Conservation (phyloP, 2,797 vertebrate species). For the Anisognathus igniventris region DNA sequence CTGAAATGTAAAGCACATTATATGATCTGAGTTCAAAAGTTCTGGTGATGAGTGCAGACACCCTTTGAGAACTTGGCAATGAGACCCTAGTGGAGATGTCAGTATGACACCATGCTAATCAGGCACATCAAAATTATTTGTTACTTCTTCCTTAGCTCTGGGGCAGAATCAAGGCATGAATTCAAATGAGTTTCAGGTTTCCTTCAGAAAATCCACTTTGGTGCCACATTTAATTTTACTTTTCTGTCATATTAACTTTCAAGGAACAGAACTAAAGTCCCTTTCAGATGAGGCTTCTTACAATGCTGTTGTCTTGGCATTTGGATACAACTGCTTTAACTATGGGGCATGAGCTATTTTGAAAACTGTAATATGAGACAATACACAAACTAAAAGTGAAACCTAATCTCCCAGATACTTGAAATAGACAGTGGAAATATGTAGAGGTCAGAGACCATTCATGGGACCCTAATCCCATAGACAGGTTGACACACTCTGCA, state of each 20-base stretch:
- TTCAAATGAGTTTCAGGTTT: not conserved
- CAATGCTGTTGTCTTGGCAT: not conserved
- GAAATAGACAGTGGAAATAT: not conserved
- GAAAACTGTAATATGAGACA: not conserved
- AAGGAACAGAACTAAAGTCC: not conserved
- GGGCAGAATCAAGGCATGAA: not conserved
- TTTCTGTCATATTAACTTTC: not conserved
- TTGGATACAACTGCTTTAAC: not conserved
- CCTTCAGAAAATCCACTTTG: not conserved
- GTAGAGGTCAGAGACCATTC: not conserved
- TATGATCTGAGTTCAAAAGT: not conserved
- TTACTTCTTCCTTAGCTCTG: not conserved
- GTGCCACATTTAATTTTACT: not conserved
- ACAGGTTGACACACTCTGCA: not conserved
- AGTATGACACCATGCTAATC: not conserved
- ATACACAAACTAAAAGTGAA: not conserved
- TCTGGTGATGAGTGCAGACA: not conserved
- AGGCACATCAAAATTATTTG: not conserved
- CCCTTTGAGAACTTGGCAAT: not conserved
- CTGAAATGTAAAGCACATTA: not conserved
- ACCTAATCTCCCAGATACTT: not conserved
- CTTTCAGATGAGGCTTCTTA: not conserved
- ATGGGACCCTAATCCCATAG: not conserved
- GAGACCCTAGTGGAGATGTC: not conserved
- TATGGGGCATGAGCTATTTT: not conserved